Evolutionary conservation across 2,113 vertebrate genomes (phyloP), one percentile per base, ranked within the genome.

Genomic region (Planiliza haematocheilus): DNA sequence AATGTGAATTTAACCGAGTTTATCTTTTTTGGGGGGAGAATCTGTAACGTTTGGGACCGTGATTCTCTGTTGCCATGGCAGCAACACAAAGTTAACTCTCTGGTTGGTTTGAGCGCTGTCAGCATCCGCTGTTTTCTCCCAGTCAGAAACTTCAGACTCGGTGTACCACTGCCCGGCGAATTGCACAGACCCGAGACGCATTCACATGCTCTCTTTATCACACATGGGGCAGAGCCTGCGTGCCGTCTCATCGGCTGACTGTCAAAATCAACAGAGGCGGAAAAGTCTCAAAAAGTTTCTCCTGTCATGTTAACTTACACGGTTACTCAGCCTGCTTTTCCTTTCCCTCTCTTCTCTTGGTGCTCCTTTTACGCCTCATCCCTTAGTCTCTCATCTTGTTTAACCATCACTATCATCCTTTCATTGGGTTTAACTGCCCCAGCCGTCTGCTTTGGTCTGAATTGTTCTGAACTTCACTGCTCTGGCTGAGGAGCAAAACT

Each of bases 261-360:
- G 84, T 76, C 73, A 78, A 78, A 84, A 86, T 62, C 66, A 78
- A 72, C 74, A 83, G 10, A 60, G 66, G 41, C 34, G 37, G 56
- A 17, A 74, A 81, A 58, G 70, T 60, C 73, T 73, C 42, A 13
- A 51, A 52, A 77, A 81, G 42, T 46, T 30, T 55, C 46, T 62
- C 20, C 50, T 10, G 9, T 68, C 63, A 46, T 8, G 21, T 18
- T 38, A 18, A 16, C 24, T 50, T 41, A 34, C 13, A 38, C 60
- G 38, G 46, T 43, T 42, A 16, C 51, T 17, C 10, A 2, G 18
- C 51, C 56, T 58, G 3, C 39, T 34, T 50, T 62, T 59, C 30
- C 4, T 34, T 46, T 49, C 41, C 36, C 20, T 30, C 6, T 38
- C 36, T 48, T 34, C 13, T 24, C 45, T 48, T 21, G 38, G 8